Percentiles rank a stretch among this genome's conserved stretches.
Evolutionary conservation across 1,140 invertebrate genomes (phyloP).

Genomic region (Drosophila grimshawi): DNA sequence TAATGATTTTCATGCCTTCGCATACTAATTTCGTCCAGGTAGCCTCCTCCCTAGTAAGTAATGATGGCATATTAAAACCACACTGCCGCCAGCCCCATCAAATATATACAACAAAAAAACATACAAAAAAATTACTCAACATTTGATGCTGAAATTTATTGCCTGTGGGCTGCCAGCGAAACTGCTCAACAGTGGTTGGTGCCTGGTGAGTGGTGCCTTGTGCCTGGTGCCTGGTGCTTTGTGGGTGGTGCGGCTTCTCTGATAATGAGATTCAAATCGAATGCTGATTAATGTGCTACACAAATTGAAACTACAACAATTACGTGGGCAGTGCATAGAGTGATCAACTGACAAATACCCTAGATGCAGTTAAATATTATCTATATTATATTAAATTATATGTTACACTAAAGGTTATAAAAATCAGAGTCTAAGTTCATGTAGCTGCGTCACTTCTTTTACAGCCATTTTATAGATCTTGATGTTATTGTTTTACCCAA

Average conservation of each 20-base stretch:
- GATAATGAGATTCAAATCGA: slow-evolving; percentile 78
- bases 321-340: slow-evolving; percentile 21
- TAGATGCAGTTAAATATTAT: not conserved
- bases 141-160: slow-evolving; percentile 76
- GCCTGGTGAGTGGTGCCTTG: not conserved
- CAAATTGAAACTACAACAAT: slow-evolving; percentile 72
- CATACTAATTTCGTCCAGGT: slow-evolving; percentile 71
- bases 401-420: no score
- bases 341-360: slow-evolving; percentile 31
- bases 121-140: slow-evolving; percentile 68
- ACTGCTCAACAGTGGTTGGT: slow-evolving; percentile 10
- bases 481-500: not conserved
- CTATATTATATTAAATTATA: no score
- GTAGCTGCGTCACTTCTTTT: not conserved
- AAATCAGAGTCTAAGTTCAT: no score
- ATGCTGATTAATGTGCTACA: slow-evolving; percentile 73
- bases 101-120: slow-evolving; percentile 16
- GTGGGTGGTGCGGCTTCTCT: not conserved
- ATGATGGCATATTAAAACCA: slow-evolving; percentile 64
- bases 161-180: slow-evolving; percentile 42
- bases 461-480: not conserved
- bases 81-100: slow-evolving; percentile 14
- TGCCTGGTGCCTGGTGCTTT: not conserved
- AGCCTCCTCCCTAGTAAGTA: slow-evolving; percentile 50
- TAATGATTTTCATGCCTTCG: slow-evolving; percentile 76